Conservation (phyloP, 2,113 vertebrate genomes). For the Phaethornis superciliosus region DNA sequence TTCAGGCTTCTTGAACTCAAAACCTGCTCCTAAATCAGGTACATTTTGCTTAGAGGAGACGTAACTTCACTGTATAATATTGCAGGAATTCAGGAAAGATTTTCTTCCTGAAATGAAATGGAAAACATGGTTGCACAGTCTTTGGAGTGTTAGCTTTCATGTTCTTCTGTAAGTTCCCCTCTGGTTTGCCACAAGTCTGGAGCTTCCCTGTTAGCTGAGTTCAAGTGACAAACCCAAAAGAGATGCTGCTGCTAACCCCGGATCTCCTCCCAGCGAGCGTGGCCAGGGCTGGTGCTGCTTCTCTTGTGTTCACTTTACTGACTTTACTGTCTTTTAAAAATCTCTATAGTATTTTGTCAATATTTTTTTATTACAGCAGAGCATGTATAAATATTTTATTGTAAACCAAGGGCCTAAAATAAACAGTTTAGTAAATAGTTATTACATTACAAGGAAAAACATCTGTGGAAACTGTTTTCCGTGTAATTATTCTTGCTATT, state of each 20-base stretch:
- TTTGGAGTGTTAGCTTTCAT: not conserved
- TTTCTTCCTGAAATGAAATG: not conserved
- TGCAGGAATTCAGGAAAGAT: not conserved
- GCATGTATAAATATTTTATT: slow-evolving; percentile 86
- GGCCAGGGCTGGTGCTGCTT: slow-evolving; percentile 19
- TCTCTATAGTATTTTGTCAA: slow-evolving; percentile 82
- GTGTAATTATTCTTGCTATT: slow-evolving; percentile 85
- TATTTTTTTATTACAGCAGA: slow-evolving; percentile 82
- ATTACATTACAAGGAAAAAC: slow-evolving; percentile 85
- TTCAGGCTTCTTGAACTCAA: not conserved
- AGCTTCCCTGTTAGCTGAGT: not conserved
- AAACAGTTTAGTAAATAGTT: slow-evolving; percentile 89
- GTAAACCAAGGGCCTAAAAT: slow-evolving; percentile 84
- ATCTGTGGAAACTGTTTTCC: slow-evolving; percentile 83
- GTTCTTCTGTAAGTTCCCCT: not conserved
- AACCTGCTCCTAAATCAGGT: not conserved
- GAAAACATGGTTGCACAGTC: not conserved
- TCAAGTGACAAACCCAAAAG: not conserved
- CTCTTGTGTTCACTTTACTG: slow-evolving; percentile 7
- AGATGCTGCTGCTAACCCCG: not conserved
- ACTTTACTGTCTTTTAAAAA: slow-evolving; percentile 77
- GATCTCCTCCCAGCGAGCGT: not conserved
- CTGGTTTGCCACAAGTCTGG: not conserved
- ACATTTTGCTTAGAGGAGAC: not conserved
- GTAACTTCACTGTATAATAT: not conserved